Percentiles rank a stretch among this genome's conserved stretches.
Conservation (phyloP, 2,888 invertebrate species). For the Tuberolachnus salignus region DNA sequence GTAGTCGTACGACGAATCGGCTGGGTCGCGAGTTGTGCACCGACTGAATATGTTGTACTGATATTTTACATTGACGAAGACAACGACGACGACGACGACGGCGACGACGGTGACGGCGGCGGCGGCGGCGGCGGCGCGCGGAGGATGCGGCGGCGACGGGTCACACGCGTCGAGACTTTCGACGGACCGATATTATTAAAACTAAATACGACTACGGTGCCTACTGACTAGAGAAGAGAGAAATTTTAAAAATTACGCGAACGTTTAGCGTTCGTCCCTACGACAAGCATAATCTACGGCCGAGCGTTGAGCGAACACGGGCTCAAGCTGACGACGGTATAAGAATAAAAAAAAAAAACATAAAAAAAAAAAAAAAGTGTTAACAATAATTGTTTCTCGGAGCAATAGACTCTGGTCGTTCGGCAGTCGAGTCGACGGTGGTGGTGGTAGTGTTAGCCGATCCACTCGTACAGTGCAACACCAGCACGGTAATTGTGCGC, state of each 20-base stretch:
- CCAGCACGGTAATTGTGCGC: constrained; percentile 1
- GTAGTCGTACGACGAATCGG: not conserved
- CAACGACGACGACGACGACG: not conserved
- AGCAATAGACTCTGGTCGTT: constrained; percentile 42
- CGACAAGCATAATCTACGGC: not conserved
- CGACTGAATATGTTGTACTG: not conserved
- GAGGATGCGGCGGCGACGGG: not conserved
- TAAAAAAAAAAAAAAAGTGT: constrained; percentile 33
- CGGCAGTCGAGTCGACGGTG: too few relatives aligned
- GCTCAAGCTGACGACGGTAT: not conserved
- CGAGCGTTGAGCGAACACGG: too few relatives aligned
- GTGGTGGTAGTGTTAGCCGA: not conserved
- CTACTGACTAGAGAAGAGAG: too few relatives aligned
- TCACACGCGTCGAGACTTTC: not conserved
- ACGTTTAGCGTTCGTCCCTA: too few relatives aligned
- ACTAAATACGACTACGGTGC: too few relatives aligned
- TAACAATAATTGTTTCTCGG: constrained; percentile 43
- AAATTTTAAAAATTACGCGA: too few relatives aligned
- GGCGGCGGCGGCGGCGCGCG: not conserved
- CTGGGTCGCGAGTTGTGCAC: not conserved
- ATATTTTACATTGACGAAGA: not conserved
- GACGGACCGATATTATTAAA: not conserved
- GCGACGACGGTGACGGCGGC: too few relatives aligned
- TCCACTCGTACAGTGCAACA: constrained; percentile 13
- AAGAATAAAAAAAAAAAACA: not conserved